Base-by-base conservation (phyloP, 2,113 vertebrate species). In the Prunella himalayana region DNA sequence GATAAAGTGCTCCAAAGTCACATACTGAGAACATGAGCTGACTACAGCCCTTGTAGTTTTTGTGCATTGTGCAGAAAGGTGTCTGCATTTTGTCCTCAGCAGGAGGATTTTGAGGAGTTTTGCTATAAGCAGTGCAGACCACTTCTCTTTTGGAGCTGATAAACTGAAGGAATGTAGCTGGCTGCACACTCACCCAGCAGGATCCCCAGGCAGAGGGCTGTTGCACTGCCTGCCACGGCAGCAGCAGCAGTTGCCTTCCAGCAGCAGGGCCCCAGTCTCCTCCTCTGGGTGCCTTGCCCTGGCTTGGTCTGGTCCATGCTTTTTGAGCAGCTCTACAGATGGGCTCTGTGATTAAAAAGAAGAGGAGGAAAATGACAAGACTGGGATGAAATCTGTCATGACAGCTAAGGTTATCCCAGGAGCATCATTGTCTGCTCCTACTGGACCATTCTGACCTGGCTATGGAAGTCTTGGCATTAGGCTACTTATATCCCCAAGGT, bases 131-230 rank as follows among this genome's bases (percentile, higher is more conserved):
- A 51, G 30, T 13, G 61, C 53, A 37, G 56, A 25, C 7, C 30
- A 9, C 47, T 80, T 45, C 23, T 82, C 21, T 64, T 73, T n/a
- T 47, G 44, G 47, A 86, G 66, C 30, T 69, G 35, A 37, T 24
- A 24, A 81, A 66, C 25, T 20, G n/a, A 17, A 42, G 25, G 39
- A 9, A 53, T 1, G 2, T 4, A 19, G 11, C 16, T 6, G 0
- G n/a, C 7, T 12, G 51, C 44, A 27, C 72, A 96, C 98, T 98
- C 91, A 98, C 98, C 98, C 91, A 97, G 56, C 35, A 98, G 95
- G 81, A 97, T 88, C 9, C 97, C 98, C 50, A 98, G 85, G 81
- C 80, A 86, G 31, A 97, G 42, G 8, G 92, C 63, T 28, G 85
- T 31, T 4, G 82, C 1, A 1, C 91, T 33, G 59, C 96, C 68